These are phyloP conservation scores for Python bivittatus DNA, from an alignment of 2,113 vertebrate species.

Conservation along the genomic window DNA sequence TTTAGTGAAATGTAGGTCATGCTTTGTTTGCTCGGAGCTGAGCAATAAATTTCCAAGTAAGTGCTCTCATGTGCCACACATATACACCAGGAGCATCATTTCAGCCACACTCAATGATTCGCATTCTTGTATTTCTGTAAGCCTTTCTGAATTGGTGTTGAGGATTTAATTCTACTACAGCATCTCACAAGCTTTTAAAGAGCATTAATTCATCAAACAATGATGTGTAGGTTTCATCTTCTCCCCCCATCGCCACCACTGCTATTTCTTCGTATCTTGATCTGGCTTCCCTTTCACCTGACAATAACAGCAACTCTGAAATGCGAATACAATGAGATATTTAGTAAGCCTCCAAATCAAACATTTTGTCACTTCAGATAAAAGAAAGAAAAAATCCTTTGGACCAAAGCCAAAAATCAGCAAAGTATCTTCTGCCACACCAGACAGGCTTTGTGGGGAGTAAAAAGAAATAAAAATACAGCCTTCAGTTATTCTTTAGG, in stretches of 20 bases:
- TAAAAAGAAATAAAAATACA: constrained; percentile 57
- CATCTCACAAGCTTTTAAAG: constrained; percentile 73
- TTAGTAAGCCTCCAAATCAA: constrained; percentile 63
- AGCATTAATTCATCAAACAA: constrained; percentile 78
- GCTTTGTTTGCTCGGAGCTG: constrained; percentile 80
- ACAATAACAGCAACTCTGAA: constrained; percentile 60
- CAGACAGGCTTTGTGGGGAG: constrained; percentile 50
- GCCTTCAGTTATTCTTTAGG: constrained; percentile 60
- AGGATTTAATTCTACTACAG: constrained; percentile 77
- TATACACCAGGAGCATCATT: constrained; percentile 77
- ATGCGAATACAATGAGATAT: constrained; percentile 63
- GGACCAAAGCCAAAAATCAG: constrained; percentile 59
- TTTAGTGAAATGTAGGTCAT: constrained; percentile 85
- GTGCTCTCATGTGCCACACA: constrained; percentile 78
- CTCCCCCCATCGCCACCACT: constrained; percentile 40
- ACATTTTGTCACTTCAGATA: constrained; percentile 57
- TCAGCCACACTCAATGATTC: constrained; percentile 74
- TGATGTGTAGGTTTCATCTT: constrained; percentile 67
- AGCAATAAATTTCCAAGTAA: constrained; percentile 84
- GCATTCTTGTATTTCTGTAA: constrained; percentile 77
- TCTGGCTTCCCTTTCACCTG: constrained; percentile 67
- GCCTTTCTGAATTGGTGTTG: constrained; percentile 77
- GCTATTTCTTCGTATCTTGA: constrained; percentile 71
- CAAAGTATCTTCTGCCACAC: constrained; percentile 56
- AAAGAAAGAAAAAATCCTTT: constrained; percentile 52